These are phyloP conservation scores for Apodemia duryi DNA, from an alignment of 2,888 invertebrate genomes.

Conservation along the genomic window DNA sequence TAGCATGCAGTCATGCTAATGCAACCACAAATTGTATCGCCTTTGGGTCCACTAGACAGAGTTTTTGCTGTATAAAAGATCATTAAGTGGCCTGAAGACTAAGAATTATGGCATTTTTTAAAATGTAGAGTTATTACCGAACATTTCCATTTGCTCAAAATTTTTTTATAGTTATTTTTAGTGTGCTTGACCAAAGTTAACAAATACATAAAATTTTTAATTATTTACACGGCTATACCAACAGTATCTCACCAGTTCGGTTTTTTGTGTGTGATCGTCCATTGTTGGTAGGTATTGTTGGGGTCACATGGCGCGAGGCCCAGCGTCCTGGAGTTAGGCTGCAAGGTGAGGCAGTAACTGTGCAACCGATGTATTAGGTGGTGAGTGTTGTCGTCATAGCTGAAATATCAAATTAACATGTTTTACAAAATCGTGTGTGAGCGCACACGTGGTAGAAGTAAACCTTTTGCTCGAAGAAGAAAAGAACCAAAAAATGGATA, in stretches of 20 bases:
- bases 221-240: background rate
- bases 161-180: background rate
- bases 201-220: constrained; percentile 1
- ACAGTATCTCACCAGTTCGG: constrained; percentile 53
- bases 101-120: too few species aligned
- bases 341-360: constrained; percentile 90
- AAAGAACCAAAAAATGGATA: too few species aligned
- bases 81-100: too few species aligned
- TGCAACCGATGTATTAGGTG: constrained; percentile 87
- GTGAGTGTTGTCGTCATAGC: constrained; percentile 86
- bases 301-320: constrained; percentile 90
- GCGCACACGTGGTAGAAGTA: too few species aligned
- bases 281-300: constrained; percentile 92
- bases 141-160: too few species aligned
- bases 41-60: too few species aligned
- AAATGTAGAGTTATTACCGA: too few species aligned
- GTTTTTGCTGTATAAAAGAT: too few species aligned
- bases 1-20: too few species aligned
- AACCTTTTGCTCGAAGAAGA: too few species aligned
- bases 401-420: constrained; percentile 32
- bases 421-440: too few species aligned
- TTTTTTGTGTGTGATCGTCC: constrained; percentile 82
- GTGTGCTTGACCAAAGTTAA: constrained; percentile 12
- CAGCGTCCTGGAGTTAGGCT: constrained; percentile 88
- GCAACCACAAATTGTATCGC: too few species aligned